A percentile compares a stretch with the other conserved stretches of the same genome.
Evolutionary conservation across 2,888 invertebrate species (phyloP).

Genomic region (Clitarchus hookeri): DNA sequence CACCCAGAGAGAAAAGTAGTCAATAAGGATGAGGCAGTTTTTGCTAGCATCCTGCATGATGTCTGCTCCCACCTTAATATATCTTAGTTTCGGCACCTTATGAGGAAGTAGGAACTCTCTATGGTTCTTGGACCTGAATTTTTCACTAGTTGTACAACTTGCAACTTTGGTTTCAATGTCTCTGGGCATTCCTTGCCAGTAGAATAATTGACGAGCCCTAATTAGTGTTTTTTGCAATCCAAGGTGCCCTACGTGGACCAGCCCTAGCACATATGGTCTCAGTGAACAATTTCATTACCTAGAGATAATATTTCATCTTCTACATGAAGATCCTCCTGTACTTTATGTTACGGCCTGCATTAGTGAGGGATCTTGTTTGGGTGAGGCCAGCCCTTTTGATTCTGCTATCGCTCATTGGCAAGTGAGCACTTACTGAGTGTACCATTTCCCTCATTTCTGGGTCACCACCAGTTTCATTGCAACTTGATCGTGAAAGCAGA

Average conservation of each 20-base stretch:
- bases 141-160: not conserved
- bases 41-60: not conserved
- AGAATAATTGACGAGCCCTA: too few relatives aligned
- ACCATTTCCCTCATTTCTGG: not conserved
- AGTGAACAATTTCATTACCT: not conserved
- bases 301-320: too few relatives aligned
- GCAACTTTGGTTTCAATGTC: not conserved
- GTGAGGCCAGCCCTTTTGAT: too few relatives aligned
- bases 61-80: not conserved
- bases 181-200: not conserved
- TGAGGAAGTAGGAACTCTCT: not conserved
- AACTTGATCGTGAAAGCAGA: too few relatives aligned
- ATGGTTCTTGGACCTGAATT: not conserved
- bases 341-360: too few relatives aligned
- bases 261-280: too few relatives aligned
- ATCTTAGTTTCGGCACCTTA: not conserved
- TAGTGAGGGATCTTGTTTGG: too few relatives aligned
- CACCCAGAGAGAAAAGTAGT: not conserved
- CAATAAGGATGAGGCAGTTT: not conserved
- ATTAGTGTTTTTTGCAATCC: too few relatives aligned
- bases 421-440: not conserved
- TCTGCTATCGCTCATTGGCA: not conserved
- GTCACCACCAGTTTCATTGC: not conserved
- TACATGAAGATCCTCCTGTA: too few relatives aligned
- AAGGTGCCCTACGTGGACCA: too few relatives aligned